A percentile compares a stretch with the other conserved stretches of the same genome.
Conservation (phyloP, 2,888 invertebrate genomes). For the Epirrita christyi region DNA sequence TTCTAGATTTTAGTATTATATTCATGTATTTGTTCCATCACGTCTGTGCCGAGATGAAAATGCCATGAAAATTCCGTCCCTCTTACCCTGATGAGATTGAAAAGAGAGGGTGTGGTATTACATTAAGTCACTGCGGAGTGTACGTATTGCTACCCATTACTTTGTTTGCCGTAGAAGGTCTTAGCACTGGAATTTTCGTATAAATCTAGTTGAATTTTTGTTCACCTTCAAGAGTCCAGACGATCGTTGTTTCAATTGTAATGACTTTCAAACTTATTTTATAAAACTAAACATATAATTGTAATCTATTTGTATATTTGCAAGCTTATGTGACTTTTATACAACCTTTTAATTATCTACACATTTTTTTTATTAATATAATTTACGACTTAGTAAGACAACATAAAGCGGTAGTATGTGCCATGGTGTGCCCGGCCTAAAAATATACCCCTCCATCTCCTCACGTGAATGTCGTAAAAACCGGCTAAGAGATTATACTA, state of each 20-base stretch:
- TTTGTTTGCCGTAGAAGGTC: slow-evolving; percentile 65
- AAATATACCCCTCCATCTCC: too few relatives aligned
- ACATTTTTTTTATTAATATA: too few relatives aligned
- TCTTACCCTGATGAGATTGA: slow-evolving; percentile 61
- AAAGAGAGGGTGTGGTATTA: slow-evolving; percentile 65
- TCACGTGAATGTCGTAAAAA: too few relatives aligned
- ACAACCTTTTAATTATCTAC: too few relatives aligned
- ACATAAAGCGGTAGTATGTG: too few relatives aligned
- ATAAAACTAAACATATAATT: slow-evolving; percentile 45
- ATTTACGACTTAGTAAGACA: not conserved
- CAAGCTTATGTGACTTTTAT: too few relatives aligned
- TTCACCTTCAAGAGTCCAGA: slow-evolving; percentile 74
- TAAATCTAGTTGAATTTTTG: slow-evolving; percentile 63
- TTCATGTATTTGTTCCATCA: slow-evolving; percentile 82
- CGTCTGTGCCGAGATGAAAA: slow-evolving; percentile 80
- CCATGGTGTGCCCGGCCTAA: too few relatives aligned
- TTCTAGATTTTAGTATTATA: slow-evolving; percentile 79
- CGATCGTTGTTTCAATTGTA: slow-evolving; percentile 59
- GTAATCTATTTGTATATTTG: slow-evolving; percentile 37
- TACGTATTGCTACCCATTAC: slow-evolving; percentile 69
- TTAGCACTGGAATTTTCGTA: slow-evolving; percentile 63
- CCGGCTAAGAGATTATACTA: too few relatives aligned
- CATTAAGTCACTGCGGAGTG: slow-evolving; percentile 72
- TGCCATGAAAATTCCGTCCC: slow-evolving; percentile 75
- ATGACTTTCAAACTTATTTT: slow-evolving; percentile 65